Base-by-base conservation (phyloP, 2,888 invertebrate genomes). In the Cetonia aurata region DNA sequence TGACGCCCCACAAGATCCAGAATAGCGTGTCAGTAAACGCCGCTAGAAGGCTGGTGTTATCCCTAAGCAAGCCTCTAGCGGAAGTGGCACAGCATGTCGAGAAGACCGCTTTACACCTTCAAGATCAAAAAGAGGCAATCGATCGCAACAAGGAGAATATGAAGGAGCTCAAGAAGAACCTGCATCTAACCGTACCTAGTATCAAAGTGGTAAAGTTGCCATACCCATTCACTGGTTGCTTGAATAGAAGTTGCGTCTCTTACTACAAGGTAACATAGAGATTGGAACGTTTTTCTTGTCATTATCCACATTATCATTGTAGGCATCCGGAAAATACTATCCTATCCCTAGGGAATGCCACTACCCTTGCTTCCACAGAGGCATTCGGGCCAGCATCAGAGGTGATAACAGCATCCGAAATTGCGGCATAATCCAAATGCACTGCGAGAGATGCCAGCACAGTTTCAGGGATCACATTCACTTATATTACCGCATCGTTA, bases 21-120 rank as follows among this genome's bases (percentile, higher is more conserved):
- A 79, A 79, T 57, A 83, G 82, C 1, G 70, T 79, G 12, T 80
- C 80, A 6, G 76, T 83, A 0, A 83, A 83, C 46, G 80, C 83
- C 69, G 81, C 82, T 0, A 73, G 82, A n/a, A 76, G 80, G 52
- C 67, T 80, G 12, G 81, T 84, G 19, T 74, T 78, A 13, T 79
- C 82, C 15, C 71, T 84, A 42, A 76, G 81, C 0, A 78, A 81
- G 71, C 84, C 84, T 0, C 73, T 84, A 67, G 80, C 82, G 2
- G 83, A 83, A 57, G 81, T 83, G 53, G 76, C 80, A 3, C 31
- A 62, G 44, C 33, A 62, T 6, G 48, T 50, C 1, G 31, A 48
- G 10, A 62, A 31, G 33, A 62, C 62, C 6, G 19, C 62, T n/a
- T 12, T 10, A 31, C 15, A 62, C 25, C 62, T 62, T 33, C 33